phyloP scores from a whole-genome alignment of 2,888 invertebrate genomes.

The Tetheella fluctuosa region DNA sequence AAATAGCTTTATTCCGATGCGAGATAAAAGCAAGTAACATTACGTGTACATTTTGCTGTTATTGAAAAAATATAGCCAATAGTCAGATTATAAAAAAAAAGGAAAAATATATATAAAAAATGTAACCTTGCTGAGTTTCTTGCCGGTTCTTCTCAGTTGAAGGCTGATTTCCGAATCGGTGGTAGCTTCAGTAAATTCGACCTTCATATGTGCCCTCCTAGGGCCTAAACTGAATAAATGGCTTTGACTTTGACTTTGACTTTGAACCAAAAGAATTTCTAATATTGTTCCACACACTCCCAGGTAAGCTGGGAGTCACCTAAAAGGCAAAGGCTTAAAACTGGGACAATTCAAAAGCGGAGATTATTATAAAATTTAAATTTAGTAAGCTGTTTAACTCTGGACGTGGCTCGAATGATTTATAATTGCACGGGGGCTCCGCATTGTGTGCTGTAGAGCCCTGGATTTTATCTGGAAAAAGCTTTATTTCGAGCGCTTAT shows the following conservation, averaged over 20 bases:
- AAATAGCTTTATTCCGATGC: neutral
- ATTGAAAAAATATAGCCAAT: no score
- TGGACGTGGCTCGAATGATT: slow-evolving; percentile 53
- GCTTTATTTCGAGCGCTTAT: slow-evolving; percentile 23
- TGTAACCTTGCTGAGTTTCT: no score
- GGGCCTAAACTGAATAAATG: no score
- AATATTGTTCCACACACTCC: slow-evolving; percentile 12
- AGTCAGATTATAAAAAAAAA: no score
- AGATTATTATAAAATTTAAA: slow-evolving; percentile 62
- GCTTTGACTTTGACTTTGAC: no score
- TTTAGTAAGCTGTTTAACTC: slow-evolving; percentile 56
- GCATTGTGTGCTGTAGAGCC: slow-evolving; percentile 29
- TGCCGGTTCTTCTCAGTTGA: no score
- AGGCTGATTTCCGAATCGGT: no score
- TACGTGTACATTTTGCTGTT: no score
- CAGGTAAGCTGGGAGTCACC: slow-evolving; percentile 37
- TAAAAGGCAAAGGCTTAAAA: slow-evolving; percentile 44
- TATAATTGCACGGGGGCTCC: slow-evolving; percentile 48
- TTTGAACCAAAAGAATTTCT: slow-evolving; percentile 5
- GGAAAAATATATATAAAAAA: no score
- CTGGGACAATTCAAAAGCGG: slow-evolving; percentile 40
- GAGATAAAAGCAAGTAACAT: neutral
- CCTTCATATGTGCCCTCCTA: no score
- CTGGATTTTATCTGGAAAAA: slow-evolving; percentile 26
- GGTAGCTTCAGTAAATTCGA: no score